Evolutionary conservation across 1,140 invertebrate species (phyloP), one percentile per base, ranked within the genome.

Genomic region (Brachionus sp.): DNA sequence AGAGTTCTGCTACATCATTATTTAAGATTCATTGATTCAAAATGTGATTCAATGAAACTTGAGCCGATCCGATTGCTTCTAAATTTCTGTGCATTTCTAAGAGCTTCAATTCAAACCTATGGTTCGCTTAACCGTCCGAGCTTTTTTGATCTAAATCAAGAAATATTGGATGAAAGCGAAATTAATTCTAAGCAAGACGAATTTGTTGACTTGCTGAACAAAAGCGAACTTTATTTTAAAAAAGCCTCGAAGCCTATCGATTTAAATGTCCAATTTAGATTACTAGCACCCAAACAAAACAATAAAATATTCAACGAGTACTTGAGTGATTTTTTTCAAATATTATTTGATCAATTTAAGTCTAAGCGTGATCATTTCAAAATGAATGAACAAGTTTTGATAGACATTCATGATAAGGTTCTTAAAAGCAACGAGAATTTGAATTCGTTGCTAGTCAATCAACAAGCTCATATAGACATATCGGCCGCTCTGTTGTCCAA

Each of bases 321-420:
- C n/a, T 57, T 80, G 50, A 57, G 12, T 37, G 50, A 80, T 13
- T 80, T 80, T 80, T 80, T 80, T 23, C 50, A 66, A 39, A 66
- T 80, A 35, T 44, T 80, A 16, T 62, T 80, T 16, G 77, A 80
- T 33, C 77, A 80, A 42, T 80, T 80, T 29, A 80, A 80, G 57
- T 35, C 77, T 5, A 80, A 80, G 25, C 46, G 77, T n/a, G 77
- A 80, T 23, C 50, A 80, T 66, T 80, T 80, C 16, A 57, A 80
- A 50, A 80, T 80, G 33, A 80, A 80, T 19, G 77, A 80, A 42
- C 50, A 66, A 33, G 62, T 80, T 6, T 23, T 80, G 29, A 50
- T 80, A 2, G 50, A 80, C 50, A 57, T 80, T 29, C 77, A 80
- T 19, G 77, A 80, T 5, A 3, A 35, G 9, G 77, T 66, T 33